phyloP scores from a whole-genome alignment of 64 coral and sea anemone genomes.

The Acropora tenuis region DNA sequence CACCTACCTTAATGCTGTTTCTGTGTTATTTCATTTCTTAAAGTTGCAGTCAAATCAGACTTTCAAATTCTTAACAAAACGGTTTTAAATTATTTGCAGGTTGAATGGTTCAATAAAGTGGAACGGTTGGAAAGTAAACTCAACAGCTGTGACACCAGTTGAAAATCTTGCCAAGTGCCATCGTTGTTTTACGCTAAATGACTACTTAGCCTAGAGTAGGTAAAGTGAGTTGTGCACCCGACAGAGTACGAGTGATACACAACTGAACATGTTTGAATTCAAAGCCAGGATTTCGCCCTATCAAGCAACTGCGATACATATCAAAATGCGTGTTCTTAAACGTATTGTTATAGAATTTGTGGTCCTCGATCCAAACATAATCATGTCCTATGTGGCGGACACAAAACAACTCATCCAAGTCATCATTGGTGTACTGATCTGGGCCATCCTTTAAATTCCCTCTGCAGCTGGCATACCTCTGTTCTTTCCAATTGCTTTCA shows the following conservation, averaged over 20 bases:
- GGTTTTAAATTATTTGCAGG: too few relatives aligned
- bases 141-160: too few relatives aligned
- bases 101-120: too few relatives aligned
- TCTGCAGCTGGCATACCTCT: not conserved
- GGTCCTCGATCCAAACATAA: slow-evolving; percentile 33
- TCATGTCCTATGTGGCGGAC: slow-evolving; percentile 30
- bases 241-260: not conserved
- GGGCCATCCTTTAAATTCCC: slow-evolving; percentile 31
- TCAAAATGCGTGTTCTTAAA: slow-evolving; percentile 64
- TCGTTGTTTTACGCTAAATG: too few relatives aligned
- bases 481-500: slow-evolving; percentile 8
- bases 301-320: slow-evolving; percentile 30
- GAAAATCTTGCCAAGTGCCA: too few relatives aligned
- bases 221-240: not conserved
- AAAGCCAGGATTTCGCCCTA: slow-evolving; percentile 8
- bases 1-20: too few relatives aligned
- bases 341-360: slow-evolving; percentile 27
- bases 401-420: slow-evolving; percentile 7
- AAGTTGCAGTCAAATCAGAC: too few relatives aligned
- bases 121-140: too few relatives aligned
- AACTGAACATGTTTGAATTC: slow-evolving; percentile 14
- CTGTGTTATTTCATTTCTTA: too few relatives aligned
- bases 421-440: not conserved
- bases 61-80: too few relatives aligned
- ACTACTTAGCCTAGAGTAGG: too few relatives aligned